These are phyloP conservation scores for Platichthys stellatus DNA, from an alignment of 2,113 vertebrate species.

Conservation along the genomic window DNA sequence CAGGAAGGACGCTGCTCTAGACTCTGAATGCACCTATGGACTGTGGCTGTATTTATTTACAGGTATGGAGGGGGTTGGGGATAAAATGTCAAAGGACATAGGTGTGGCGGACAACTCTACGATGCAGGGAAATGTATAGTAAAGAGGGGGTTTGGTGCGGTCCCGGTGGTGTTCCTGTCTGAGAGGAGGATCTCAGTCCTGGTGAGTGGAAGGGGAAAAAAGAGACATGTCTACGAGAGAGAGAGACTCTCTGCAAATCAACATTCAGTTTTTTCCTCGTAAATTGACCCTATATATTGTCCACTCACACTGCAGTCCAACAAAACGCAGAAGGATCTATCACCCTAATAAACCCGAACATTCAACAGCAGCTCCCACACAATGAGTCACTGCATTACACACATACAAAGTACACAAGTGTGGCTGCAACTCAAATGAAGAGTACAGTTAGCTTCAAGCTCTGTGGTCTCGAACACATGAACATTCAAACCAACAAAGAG, in stretches of 20 bases:
- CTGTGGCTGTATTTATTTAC: slow-evolving; percentile 69
- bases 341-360: slow-evolving; percentile 61
- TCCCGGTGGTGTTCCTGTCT: slow-evolving; percentile 45
- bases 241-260: slow-evolving; percentile 55
- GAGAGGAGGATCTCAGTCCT: slow-evolving; percentile 29
- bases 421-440: slow-evolving; percentile 44
- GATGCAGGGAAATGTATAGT: slow-evolving; percentile 51
- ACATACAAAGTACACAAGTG: slow-evolving; percentile 57
- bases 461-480: slow-evolving; percentile 52
- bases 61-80: slow-evolving; percentile 49
- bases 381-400: slow-evolving; percentile 57
- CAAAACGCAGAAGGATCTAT: slow-evolving; percentile 53
- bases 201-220: slow-evolving; percentile 31
- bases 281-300: slow-evolving; percentile 44
- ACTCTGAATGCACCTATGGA: slow-evolving; percentile 60
- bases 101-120: slow-evolving; percentile 58
- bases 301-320: slow-evolving; percentile 65
- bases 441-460: slow-evolving; percentile 47
- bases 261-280: slow-evolving; percentile 53
- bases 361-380: slow-evolving; percentile 65
- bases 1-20: slow-evolving; percentile 51
- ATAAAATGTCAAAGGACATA: slow-evolving; percentile 38
- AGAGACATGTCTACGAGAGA: slow-evolving; percentile 27
- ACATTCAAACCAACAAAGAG: slow-evolving; percentile 52
- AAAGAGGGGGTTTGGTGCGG: slow-evolving; percentile 35